Conservation (phyloP, 53 echinoderm and acorn worm species). For the Echinarachnius parma region DNA sequence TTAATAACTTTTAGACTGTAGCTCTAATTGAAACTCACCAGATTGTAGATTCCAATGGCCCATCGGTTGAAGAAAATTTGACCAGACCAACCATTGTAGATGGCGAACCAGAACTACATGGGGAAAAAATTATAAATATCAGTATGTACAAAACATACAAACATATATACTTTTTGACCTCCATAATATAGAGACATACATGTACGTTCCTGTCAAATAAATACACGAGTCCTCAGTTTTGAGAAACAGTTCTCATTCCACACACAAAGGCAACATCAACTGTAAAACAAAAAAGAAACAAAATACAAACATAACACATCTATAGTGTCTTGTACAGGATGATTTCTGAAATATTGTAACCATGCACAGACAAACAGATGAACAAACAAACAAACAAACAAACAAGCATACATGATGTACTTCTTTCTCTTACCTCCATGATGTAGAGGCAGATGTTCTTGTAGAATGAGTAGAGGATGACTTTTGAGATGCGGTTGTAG, state of each 20-base stretch:
- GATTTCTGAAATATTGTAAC: too few species aligned
- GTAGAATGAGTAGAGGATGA: constrained; percentile 98
- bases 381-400: not conserved
- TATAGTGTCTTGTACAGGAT: not conserved
- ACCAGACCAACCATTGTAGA: constrained; percentile 97
- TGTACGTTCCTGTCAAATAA: too few species aligned
- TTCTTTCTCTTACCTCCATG: constrained; percentile 98
- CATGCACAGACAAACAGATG: not conserved
- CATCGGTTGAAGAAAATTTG: constrained; percentile 98
- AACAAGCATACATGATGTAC: not conserved
- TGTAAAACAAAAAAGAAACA: too few species aligned
- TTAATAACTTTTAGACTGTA: too few species aligned
- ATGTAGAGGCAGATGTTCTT: constrained; percentile 99
- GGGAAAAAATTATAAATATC: constrained; percentile 2
- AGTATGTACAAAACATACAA: not conserved
- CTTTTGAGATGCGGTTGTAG: constrained; percentile 91
- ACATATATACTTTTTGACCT: too few species aligned
- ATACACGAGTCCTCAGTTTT: too few species aligned
- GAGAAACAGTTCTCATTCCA: too few species aligned
- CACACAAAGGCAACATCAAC: too few species aligned
- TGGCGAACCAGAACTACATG: constrained; percentile 93
- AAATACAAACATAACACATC: too few species aligned
- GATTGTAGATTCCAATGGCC: constrained; percentile 94
- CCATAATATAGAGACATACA: too few species aligned
- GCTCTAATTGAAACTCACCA: too few species aligned